phyloP scores from a whole-genome alignment of 2,888 invertebrate species.

The Caradrina clavipalpis region DNA sequence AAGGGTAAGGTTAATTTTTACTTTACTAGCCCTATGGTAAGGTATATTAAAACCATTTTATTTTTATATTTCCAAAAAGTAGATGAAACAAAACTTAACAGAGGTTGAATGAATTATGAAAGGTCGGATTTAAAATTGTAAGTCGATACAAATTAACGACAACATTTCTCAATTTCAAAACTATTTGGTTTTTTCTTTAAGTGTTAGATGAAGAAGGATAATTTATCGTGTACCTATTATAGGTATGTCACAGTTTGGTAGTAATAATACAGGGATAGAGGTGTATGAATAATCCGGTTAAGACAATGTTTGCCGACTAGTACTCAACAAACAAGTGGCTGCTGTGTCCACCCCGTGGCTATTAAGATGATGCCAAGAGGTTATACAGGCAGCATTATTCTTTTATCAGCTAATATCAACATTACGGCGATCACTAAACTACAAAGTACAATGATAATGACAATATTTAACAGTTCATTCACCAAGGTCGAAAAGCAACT shows the following conservation, averaged over 20 bases:
- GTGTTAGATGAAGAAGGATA: no score
- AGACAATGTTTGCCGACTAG: background rate
- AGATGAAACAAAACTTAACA: conserved; percentile 28
- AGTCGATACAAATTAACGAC: conserved; percentile 32
- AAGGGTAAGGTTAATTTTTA: background rate
- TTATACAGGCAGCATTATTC: conserved; percentile 9
- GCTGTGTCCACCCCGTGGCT: background rate
- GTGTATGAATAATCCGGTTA: background rate
- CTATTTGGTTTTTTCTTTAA: background rate
- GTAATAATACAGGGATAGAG: background rate
- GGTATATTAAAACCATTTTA: no score
- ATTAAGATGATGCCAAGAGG: conserved; percentile 13
- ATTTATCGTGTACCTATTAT: background rate
- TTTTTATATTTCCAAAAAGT: background rate
- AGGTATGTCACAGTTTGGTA: background rate
- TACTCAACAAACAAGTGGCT: conserved; percentile 5
- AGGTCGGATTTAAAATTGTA: conserved; percentile 36
- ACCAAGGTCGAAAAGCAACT: conserved; percentile 6
- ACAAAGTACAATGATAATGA: conserved; percentile 2
- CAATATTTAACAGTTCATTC: conserved; percentile 3
- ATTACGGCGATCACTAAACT: conserved; percentile 12
- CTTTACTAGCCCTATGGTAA: no score
- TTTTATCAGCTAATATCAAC: conserved; percentile 29
- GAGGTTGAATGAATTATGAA: conserved; percentile 17
- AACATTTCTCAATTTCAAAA: background rate